A percentile compares a stretch with the other conserved stretches of the same genome.
Conservation (phyloP, 2,797 vertebrate species). For the Alca torda region DNA sequence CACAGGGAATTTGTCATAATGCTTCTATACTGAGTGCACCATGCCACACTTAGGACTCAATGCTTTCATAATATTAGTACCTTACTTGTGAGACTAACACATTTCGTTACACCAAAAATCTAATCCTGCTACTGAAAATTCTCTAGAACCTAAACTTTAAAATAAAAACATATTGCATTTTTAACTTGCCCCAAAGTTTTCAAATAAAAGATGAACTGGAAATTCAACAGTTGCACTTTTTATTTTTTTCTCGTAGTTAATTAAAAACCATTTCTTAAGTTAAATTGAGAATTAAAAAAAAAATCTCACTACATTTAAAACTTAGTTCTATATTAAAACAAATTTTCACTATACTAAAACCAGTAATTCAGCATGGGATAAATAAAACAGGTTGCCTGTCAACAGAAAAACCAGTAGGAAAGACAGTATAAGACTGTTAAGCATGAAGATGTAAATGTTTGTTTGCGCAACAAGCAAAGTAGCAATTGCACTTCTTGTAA, state of each 20-base stretch:
- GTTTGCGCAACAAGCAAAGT: background rate
- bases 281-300: background rate
- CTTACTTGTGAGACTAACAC: background rate
- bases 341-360: background rate
- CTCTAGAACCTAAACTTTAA: background rate
- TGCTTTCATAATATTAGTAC: background rate
- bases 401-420: background rate
- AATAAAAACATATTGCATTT: background rate
- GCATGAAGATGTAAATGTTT: background rate
- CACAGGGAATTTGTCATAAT: background rate
- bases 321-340: background rate
- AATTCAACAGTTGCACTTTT: background rate
- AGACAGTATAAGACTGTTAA: background rate
- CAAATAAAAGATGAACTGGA: background rate
- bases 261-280: accelerated
- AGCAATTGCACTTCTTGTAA: background rate
- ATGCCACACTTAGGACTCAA: background rate
- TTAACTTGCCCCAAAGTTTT: background rate
- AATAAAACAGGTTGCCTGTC: background rate
- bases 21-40: background rate
- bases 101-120: background rate
- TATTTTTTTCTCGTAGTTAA: background rate
- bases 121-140: background rate
- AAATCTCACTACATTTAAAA: background rate
- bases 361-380: background rate